Evolutionary conservation across 2,797 vertebrate genomes (phyloP).

Genomic region (Diglossa cyanea): DNA sequence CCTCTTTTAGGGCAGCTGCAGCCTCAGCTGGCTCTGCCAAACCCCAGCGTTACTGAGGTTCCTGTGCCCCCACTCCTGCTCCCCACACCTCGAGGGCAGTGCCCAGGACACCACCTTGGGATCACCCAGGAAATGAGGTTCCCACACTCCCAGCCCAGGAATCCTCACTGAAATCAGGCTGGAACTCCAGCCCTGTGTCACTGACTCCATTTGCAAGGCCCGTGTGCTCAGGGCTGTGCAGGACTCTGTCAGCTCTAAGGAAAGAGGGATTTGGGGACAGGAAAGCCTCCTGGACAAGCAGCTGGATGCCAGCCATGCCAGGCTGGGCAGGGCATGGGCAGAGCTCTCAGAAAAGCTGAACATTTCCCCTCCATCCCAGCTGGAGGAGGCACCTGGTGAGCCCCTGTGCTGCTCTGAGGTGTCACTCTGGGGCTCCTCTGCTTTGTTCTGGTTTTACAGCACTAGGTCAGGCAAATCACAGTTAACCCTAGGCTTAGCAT

Average conservation of each 20-base stretch:
- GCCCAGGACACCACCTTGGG: not conserved
- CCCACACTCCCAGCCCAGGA: not conserved
- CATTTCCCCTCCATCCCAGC: not conserved
- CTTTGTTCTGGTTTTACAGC: not conserved
- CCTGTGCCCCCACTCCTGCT: not conserved
- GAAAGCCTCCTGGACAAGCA: not conserved
- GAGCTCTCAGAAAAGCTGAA: rapidly evolving
- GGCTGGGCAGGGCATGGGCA: not conserved
- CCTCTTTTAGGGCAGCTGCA: not conserved
- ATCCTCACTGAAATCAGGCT: rapidly evolving
- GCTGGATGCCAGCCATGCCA: rapidly evolving
- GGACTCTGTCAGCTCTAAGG: not conserved
- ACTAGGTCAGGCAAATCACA: not conserved
- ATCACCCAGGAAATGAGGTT: not conserved
- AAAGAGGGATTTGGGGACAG: not conserved
- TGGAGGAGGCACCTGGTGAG: not conserved
- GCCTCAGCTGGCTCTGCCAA: not conserved
- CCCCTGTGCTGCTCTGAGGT: not conserved
- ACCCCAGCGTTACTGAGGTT: not conserved
- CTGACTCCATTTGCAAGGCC: rapidly evolving
- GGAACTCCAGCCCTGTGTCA: not conserved
- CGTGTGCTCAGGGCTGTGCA: not conserved
- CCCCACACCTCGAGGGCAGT: not conserved
- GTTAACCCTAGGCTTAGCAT: not conserved
- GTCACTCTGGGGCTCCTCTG: not conserved